These are phyloP conservation scores for Athrips mouffetella DNA, from an alignment of 2,888 invertebrate species.

Conservation along the genomic window DNA sequence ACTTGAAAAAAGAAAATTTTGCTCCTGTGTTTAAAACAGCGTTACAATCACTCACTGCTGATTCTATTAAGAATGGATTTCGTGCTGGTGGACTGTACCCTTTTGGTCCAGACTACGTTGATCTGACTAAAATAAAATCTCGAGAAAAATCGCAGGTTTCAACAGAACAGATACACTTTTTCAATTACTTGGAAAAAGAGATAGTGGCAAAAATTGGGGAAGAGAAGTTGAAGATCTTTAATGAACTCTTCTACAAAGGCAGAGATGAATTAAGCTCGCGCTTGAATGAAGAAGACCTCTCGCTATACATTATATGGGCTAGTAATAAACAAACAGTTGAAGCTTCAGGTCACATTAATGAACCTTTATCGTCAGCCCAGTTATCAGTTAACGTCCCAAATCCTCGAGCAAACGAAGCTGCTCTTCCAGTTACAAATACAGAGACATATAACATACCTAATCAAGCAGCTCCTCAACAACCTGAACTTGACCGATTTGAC, in stretches of 20 bases:
- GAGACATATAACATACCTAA: background rate
- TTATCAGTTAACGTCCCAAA: background rate
- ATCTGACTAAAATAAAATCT: constrained; percentile 27
- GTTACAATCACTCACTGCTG: constrained; percentile 17
- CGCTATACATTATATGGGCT: constrained; percentile 26
- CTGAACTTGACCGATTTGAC: background rate
- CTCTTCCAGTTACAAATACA: background rate
- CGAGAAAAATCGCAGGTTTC: constrained; percentile 16
- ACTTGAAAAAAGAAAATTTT: constrained; percentile 28
- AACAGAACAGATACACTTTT: constrained; percentile 19
- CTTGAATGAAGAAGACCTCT: constrained; percentile 20
- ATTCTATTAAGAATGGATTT: constrained; percentile 30
- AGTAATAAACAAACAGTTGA: constrained; percentile 22
- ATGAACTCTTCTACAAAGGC: constrained; percentile 24
- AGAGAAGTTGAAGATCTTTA: constrained; percentile 26
- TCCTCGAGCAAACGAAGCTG: background rate
- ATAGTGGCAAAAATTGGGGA: constrained; percentile 21
- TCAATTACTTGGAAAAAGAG: constrained; percentile 25
- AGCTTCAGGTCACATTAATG: constrained; percentile 2
- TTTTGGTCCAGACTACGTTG: constrained; percentile 31
- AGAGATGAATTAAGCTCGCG: constrained; percentile 18
- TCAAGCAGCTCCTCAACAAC: background rate
- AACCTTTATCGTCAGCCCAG: background rate
- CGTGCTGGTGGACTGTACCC: constrained; percentile 26
- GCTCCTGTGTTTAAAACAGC: constrained; percentile 26